phyloP scores from a whole-genome alignment of 35 echinoderm and acorn worm species.

The Hemicentrotus pulcherrimus region DNA sequence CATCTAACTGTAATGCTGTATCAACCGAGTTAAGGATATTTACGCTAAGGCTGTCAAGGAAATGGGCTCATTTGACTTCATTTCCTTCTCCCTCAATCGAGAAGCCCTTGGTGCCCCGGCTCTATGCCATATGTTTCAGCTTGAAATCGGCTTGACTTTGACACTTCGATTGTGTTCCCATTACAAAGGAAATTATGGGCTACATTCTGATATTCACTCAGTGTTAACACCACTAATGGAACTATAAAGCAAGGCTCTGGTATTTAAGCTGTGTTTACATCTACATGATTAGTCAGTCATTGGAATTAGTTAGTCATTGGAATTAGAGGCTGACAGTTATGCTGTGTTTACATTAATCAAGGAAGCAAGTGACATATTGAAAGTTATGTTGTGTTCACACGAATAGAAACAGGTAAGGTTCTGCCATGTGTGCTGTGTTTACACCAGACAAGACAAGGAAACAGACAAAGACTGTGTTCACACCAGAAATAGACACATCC shows the following conservation, averaged over 20 bases:
- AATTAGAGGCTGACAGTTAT: background rate
- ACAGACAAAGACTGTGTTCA: background rate
- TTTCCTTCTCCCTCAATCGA: background rate
- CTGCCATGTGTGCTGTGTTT: background rate
- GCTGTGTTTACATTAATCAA: background rate
- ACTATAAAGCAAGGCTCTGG: background rate
- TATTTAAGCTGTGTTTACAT: background rate
- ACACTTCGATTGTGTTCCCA: background rate
- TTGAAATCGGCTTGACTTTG: background rate
- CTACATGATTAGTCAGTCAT: background rate
- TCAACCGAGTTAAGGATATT: constrained; percentile 16
- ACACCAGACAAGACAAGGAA: background rate
- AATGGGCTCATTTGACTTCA: constrained; percentile 30
- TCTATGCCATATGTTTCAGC: constrained; percentile 3
- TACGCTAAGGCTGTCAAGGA: constrained; percentile 34
- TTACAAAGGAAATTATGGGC: background rate
- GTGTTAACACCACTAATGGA: background rate
- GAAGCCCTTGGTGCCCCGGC: background rate
- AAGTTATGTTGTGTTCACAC: background rate
- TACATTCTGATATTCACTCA: background rate
- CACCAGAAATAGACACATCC: background rate
- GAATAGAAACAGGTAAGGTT: background rate
- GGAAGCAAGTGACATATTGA: background rate
- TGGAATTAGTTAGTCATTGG: no score
- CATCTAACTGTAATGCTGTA: constrained; percentile 15